A percentile compares a stretch with the other conserved stretches of the same genome.
phyloP scores from a whole-genome alignment of 2,113 vertebrate genomes.

The Eudyptes chrysolophus region DNA sequence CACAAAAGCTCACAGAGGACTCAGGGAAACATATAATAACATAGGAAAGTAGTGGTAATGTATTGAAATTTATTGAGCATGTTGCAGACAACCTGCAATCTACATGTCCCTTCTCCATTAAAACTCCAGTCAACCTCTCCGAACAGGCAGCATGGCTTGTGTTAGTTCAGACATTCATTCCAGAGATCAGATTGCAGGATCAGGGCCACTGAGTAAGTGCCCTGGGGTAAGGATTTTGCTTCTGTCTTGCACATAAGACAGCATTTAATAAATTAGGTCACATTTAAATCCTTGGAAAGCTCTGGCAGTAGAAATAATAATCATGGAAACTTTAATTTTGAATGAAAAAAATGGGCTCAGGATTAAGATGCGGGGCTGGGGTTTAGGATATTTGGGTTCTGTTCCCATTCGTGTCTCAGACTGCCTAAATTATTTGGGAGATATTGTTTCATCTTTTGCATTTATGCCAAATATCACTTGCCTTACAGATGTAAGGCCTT shows the following conservation, averaged over 20 bases:
- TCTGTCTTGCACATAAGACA: neutral
- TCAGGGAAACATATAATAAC: neutral
- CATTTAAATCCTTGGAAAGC: constrained; percentile 4
- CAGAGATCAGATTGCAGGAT: constrained; percentile 25
- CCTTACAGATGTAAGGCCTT: neutral
- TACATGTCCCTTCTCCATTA: neutral
- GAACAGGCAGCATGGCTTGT: neutral
- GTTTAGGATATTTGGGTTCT: neutral
- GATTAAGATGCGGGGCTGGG: neutral
- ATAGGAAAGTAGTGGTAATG: neutral
- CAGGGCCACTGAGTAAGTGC: neutral
- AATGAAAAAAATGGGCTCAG: neutral
- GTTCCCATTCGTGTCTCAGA: neutral
- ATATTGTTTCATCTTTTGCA: neutral
- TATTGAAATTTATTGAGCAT: neutral
- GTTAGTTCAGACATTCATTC: constrained; percentile 28
- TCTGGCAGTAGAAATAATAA: neutral
- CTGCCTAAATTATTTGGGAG: neutral
- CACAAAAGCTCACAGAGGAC: neutral
- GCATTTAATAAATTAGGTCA: constrained; percentile 44
- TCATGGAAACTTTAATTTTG: neutral
- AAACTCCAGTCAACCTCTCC: neutral
- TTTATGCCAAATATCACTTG: neutral
- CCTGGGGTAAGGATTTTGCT: constrained; percentile 38
- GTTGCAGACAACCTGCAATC: neutral